Evolutionary conservation across 2,113 vertebrate species (phyloP).

Genomic region (Apaloderma vittatum): DNA sequence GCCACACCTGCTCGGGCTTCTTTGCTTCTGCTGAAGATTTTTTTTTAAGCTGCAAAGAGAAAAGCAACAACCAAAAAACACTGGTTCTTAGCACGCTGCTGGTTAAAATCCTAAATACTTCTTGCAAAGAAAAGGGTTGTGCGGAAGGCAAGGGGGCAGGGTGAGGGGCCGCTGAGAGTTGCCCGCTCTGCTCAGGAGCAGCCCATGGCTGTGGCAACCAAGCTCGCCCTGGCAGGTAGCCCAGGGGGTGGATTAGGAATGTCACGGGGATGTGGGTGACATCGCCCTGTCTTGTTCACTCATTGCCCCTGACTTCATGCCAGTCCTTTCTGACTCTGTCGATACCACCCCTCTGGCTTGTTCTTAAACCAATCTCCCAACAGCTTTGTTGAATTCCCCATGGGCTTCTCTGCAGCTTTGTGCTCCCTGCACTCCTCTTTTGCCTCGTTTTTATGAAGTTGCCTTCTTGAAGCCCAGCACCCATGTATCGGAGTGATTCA

Average conservation of each 20-base stretch:
- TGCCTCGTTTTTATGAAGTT: background rate
- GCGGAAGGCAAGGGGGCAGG: background rate
- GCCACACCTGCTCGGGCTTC: background rate
- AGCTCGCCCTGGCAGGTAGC: background rate
- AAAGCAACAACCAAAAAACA: background rate
- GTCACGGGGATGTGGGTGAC: background rate
- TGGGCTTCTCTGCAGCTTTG: background rate
- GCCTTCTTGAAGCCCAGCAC: background rate
- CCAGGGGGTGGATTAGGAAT: background rate
- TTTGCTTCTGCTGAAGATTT: background rate
- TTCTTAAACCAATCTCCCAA: background rate
- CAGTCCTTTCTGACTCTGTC: background rate
- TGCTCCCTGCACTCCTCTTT: background rate
- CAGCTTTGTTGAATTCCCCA: background rate
- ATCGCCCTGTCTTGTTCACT: background rate
- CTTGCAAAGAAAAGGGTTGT: background rate
- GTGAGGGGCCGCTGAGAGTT: background rate
- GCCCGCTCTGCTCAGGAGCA: background rate
- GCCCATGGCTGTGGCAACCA: accelerated
- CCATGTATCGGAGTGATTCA: accelerated
- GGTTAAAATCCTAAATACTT: background rate
- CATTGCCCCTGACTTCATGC: background rate
- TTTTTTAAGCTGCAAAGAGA: background rate
- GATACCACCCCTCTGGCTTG: background rate
- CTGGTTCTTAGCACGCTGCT: accelerated